phyloP scores from a whole-genome alignment of 2,797 vertebrate species.

The Xenops minutus region DNA sequence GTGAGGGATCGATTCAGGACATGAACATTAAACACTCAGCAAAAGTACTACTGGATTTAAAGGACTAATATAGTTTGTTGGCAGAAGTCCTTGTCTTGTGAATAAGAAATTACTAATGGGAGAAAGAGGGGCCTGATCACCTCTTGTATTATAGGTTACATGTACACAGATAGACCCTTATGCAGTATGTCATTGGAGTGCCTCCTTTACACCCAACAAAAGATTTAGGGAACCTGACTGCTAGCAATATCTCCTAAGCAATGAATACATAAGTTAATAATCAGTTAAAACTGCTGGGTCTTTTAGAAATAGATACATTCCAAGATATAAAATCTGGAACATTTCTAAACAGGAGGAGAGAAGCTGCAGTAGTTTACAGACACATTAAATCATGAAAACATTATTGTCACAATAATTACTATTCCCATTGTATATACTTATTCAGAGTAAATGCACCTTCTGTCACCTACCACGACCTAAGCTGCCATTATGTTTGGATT shows the following conservation, averaged over 20 bases:
- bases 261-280: neutral
- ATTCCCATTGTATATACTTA: neutral
- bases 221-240: neutral
- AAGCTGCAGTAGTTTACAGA: neutral
- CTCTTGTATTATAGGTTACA: neutral
- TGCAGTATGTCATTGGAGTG: neutral
- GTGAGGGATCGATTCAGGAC: neutral
- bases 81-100: neutral
- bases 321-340: neutral
- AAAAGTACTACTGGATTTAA: neutral
- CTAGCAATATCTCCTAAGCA: neutral
- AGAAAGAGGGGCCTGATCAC: neutral
- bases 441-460: neutral
- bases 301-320: neutral
- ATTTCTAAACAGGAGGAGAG: neutral
- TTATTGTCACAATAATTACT: neutral
- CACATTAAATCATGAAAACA: neutral
- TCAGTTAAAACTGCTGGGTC: neutral
- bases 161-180: neutral
- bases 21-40: neutral
- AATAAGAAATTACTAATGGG: neutral
- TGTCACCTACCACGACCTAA: neutral
- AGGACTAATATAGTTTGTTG: neutral
- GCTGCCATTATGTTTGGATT: neutral
- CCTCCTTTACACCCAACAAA: neutral